Base-by-base conservation (phyloP, 2,113 vertebrate genomes). In the Istiophorus platypterus region DNA sequence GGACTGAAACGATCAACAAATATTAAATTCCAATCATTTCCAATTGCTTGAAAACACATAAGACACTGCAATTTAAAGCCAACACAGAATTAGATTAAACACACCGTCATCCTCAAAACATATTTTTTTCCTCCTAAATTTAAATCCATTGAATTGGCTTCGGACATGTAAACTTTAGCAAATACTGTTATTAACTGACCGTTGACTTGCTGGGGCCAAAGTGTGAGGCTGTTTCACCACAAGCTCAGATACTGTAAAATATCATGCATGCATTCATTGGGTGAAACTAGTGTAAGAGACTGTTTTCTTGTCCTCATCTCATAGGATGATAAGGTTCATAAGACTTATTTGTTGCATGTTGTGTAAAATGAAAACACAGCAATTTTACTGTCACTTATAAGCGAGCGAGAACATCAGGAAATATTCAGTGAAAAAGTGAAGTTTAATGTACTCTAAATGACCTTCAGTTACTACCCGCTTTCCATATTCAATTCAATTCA, bases 391-490 rank as follows among this genome's bases (percentile, higher is more conserved):
- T 42, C 29, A 15, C 20, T 24, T 63, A 54, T 49, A 56, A 27
- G 47, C 14, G 4, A 54, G 15, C 1, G 29, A 27, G 68, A 68
- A 62, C 17, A 69, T 31, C 39, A 71, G 72, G 77, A 80, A 62
- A 65, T n/a, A 67, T 10, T 67, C 24, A n/a, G 31, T 41, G 31
- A 70, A 71, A 84, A 57, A 74, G 20, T 81, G 47, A 62, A 61
- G 81, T 70, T 84, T 82, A 79, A 84, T 89, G 84, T 79, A 62
- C 78, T 76, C 72, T 85, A 82, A 82, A 89, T 86, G 84, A 63
- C 15, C 72, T 80, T 72, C 27, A 69, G 63, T 81, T 84, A 67
- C 34, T 1, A 2, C 5, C 5, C 1, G 2, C 18, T 73, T 31
- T 79, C 76, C 51, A 10, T 63, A n/a, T 79, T 27, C n/a, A n/a